Evolutionary conservation across 1,140 invertebrate genomes (phyloP), one percentile per base, ranked within the genome.

Genomic region (Ceratosolen fusciceps): DNA sequence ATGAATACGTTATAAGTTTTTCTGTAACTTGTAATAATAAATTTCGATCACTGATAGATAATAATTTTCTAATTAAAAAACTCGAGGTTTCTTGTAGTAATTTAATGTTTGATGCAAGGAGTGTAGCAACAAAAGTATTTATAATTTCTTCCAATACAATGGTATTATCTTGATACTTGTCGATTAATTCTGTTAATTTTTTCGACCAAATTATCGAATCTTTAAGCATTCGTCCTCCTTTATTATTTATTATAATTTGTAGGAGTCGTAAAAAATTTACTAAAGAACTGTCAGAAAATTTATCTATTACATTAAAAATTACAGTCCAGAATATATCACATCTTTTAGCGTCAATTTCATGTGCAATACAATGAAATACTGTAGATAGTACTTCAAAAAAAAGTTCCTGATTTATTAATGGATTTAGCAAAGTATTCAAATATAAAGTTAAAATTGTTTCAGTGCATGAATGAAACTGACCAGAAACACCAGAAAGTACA

Each of bases 381-480:
- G 94, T 90, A 77, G 92, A 90, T 0, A 95, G 83, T 58, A 96
- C 91, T 84, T 93, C 88, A 54, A 92, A 93, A 1, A 94, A 84
- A 9, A 94, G 85, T n/a, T 91, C 86, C 82, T 92, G 89, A 43
- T 93, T 86, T 12, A 93, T 84, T 24, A 87, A 88, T 8, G 91
- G 83, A 80, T 93, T 88, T 84, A 89, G 84, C n/a, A 95, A 81
- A 80, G 92, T 87, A 81, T 93, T 88, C 4, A 96, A 88, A 31
- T 94, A 90, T 68, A 95, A 83, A 60, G 89, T 89, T 0, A 96
- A 82, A 82, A 95, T 93, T 39, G 91, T 88, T 65, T 93, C 93
- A 5, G 94, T 92, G 83, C 93, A 95, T 39, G 93, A 96, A 85
- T 98, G 96, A 86, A 98, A 95, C 79, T 96, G 94, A 9, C 94